These are phyloP conservation scores for Pocota personata DNA, from an alignment of 2,888 invertebrate genomes.

Conservation along the genomic window DNA sequence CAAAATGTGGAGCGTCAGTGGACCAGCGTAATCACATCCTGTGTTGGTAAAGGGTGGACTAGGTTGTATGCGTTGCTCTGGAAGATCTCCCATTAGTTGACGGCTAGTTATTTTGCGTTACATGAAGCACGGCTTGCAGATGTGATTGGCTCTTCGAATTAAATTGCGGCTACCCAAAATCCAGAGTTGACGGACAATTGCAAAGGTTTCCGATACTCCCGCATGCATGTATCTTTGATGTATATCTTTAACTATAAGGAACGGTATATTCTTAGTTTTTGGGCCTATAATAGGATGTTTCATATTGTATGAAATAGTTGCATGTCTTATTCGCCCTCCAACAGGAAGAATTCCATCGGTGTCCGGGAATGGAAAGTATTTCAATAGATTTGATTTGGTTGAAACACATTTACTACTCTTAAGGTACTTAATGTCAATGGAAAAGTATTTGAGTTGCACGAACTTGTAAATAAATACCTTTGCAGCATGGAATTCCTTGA, in stretches of 20 bases:
- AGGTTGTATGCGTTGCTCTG: too few relatives aligned
- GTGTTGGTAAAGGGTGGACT: too few relatives aligned
- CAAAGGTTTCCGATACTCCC: conserved; percentile 26
- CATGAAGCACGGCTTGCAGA: conserved; percentile 40
- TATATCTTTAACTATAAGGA: too few relatives aligned
- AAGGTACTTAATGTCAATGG: not conserved
- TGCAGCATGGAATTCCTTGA: not conserved
- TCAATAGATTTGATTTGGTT: not conserved
- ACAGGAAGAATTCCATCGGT: too few relatives aligned
- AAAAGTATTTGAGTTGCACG: not conserved
- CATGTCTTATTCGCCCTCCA: too few relatives aligned
- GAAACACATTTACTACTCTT: not conserved
- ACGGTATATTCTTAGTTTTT: too few relatives aligned
- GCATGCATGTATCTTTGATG: too few relatives aligned
- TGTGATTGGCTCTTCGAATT: conserved; percentile 29
- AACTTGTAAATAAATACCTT: too few relatives aligned
- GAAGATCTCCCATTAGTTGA: conserved; percentile 50
- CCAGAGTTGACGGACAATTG: conserved; percentile 33
- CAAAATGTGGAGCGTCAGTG: too few relatives aligned
- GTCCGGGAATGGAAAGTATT: not conserved
- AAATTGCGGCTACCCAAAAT: conserved; percentile 45
- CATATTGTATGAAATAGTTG: too few relatives aligned
- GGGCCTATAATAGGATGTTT: too few relatives aligned
- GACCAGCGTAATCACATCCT: too few relatives aligned
- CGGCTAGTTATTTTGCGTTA: conserved; percentile 25